Percentiles rank a stretch among this genome's conserved stretches.
Evolutionary conservation across 1,140 invertebrate genomes (phyloP).

Genomic region (Zaprionus capensis): DNA sequence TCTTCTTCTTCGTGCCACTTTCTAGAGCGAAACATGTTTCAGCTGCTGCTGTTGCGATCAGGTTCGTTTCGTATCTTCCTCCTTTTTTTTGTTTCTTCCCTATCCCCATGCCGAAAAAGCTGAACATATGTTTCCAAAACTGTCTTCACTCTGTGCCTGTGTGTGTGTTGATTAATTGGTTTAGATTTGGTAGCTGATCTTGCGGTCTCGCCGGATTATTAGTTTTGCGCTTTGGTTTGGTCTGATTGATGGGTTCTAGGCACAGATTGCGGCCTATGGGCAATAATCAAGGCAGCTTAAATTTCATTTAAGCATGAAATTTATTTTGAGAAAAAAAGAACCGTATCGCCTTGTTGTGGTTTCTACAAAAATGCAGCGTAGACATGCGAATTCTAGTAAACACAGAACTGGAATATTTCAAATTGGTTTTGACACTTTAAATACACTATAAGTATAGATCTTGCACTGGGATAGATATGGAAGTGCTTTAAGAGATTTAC

Average conservation of each 20-base stretch:
- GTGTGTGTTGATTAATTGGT: conserved; percentile 74
- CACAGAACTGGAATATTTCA: neutral
- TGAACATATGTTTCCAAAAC: conserved; percentile 70
- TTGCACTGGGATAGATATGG: too few relatives aligned
- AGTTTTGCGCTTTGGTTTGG: conserved; percentile 28
- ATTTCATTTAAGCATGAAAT: conserved; percentile 13
- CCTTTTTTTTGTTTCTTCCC: conserved; percentile 27
- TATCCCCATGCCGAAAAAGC: neutral
- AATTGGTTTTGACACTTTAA: neutral
- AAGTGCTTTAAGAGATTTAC: too few relatives aligned
- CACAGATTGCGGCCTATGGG: conserved; percentile 22
- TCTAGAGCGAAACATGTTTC: conserved; percentile 77
- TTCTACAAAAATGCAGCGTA: neutral
- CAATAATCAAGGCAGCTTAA: conserved; percentile 3
- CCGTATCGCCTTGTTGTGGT: neutral
- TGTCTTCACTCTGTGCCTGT: conserved; percentile 18
- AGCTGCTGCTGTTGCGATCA: conserved; percentile 68
- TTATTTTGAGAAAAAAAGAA: neutral
- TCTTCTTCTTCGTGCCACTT: conserved; percentile 55
- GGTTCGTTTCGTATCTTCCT: conserved; percentile 54
- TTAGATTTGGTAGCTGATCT: conserved; percentile 63
- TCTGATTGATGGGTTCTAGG: conserved; percentile 38
- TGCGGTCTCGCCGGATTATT: conserved; percentile 38
- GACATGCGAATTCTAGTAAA: neutral
- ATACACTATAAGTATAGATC: neutral